Conservation (phyloP, 2,113 vertebrate genomes). For the Hemiscyllium ocellatum region DNA sequence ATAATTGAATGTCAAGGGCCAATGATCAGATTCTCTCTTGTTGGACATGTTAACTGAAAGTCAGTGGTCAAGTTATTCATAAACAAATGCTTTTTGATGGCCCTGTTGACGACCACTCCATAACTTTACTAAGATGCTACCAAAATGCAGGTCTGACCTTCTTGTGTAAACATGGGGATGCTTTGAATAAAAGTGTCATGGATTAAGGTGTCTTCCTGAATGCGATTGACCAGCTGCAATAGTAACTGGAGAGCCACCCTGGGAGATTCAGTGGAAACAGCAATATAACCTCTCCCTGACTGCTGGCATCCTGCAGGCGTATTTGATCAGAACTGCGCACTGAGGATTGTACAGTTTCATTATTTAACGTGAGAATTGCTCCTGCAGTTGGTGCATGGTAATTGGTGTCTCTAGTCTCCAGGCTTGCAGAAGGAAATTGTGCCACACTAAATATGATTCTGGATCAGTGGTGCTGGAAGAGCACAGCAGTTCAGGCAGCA, state of each 20-base stretch:
- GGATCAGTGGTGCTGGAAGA: no score
- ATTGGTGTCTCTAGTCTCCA: background rate
- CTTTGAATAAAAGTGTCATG: background rate
- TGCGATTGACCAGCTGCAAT: background rate
- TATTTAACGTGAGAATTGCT: background rate
- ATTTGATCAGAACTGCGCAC: background rate
- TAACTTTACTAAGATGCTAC: no score
- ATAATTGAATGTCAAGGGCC: no score
- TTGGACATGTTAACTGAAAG: no score
- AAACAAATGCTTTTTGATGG: no score
- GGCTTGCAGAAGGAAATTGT: background rate
- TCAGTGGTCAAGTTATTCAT: no score
- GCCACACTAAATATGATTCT: background rate
- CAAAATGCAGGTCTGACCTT: background rate
- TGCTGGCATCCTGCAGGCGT: background rate
- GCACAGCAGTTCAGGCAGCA: no score
- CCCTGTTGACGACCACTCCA: no score
- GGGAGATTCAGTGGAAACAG: background rate
- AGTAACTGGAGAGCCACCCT: background rate
- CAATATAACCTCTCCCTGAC: no score
- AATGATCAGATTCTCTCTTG: no score
- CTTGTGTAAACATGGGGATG: background rate
- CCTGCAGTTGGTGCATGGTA: background rate
- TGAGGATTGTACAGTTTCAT: background rate
- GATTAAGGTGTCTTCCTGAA: background rate